These are phyloP conservation scores for Nothobranchius kuhntae DNA, from an alignment of 2,113 vertebrate genomes.

Conservation along the genomic window DNA sequence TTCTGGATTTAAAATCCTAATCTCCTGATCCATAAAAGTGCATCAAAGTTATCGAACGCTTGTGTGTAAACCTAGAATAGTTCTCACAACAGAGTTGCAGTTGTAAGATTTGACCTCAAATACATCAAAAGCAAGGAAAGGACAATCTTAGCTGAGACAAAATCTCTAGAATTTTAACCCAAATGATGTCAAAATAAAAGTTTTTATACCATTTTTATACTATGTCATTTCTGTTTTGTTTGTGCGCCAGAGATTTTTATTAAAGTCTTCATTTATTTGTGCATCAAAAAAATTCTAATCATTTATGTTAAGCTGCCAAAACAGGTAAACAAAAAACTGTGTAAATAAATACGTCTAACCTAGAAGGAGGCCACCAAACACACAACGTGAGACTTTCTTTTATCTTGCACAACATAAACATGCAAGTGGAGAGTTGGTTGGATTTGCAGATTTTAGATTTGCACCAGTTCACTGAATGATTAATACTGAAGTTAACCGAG, in stretches of 20 bases:
- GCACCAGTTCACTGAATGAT: constrained; percentile 63
- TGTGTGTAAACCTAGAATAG: neutral
- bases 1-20: too few species aligned
- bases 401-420: constrained; percentile 28
- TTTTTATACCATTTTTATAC: neutral
- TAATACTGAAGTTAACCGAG: constrained; percentile 72
- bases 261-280: too few species aligned
- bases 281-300: too few species aligned
- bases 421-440: constrained; percentile 47
- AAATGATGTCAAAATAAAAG: too few species aligned
- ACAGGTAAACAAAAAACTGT: neutral
- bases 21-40: neutral
- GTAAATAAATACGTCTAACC: neutral
- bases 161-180: too few species aligned
- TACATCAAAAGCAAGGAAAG: constrained; percentile 32
- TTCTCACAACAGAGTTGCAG: constrained; percentile 24
- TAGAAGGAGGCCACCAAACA: constrained; percentile 1
- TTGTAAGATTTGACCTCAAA: constrained; percentile 52
- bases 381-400: neutral
- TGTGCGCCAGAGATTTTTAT: too few species aligned
- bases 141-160: constrained; percentile 34
- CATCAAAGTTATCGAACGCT: constrained; percentile 60
- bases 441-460: constrained; percentile 61
- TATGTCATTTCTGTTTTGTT: too few species aligned
- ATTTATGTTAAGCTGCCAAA: too few species aligned